phyloP scores from a whole-genome alignment of 1,140 invertebrate species.

The Hirudo medicinalis region DNA sequence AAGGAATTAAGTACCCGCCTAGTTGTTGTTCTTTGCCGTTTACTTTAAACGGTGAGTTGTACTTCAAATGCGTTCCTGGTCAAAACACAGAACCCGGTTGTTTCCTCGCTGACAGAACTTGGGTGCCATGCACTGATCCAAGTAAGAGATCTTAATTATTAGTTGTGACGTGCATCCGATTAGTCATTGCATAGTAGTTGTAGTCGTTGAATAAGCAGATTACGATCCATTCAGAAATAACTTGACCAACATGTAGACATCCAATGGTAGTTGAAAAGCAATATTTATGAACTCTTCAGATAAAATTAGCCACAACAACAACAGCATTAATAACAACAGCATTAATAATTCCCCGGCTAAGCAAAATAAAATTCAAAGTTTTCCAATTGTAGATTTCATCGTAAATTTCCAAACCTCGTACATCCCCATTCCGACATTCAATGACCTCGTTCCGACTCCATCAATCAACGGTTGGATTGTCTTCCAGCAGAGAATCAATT shows the following conservation, averaged over 20 bases:
- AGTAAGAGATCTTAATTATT: too few species aligned
- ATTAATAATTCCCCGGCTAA: too few species aligned
- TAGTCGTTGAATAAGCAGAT: too few species aligned
- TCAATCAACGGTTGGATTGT: constrained; percentile 18
- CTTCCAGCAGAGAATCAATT: constrained; percentile 25
- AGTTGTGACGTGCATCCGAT: too few species aligned
- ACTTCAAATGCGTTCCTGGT: not conserved
- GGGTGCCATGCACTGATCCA: not conserved
- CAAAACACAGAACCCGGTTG: not conserved
- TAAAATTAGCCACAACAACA: too few species aligned
- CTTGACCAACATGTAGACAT: too few species aligned
- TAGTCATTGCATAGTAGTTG: too few species aligned
- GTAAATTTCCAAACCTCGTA: not conserved
- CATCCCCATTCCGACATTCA: constrained; percentile 11
- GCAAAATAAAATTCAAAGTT: too few species aligned
- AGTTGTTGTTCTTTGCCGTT: not conserved
- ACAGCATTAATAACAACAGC: too few species aligned
- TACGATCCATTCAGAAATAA: too few species aligned
- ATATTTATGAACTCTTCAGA: too few species aligned
- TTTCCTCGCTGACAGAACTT: not conserved
- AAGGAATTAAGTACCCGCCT: not conserved
- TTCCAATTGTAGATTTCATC: not conserved
- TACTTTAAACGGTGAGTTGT: not conserved
- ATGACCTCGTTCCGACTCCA: not conserved
- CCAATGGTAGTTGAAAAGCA: too few species aligned